Percentiles rank a stretch among this genome's conserved stretches.
phyloP scores from a whole-genome alignment of 1,140 invertebrate genomes.

The Sarcophaga bullata region DNA sequence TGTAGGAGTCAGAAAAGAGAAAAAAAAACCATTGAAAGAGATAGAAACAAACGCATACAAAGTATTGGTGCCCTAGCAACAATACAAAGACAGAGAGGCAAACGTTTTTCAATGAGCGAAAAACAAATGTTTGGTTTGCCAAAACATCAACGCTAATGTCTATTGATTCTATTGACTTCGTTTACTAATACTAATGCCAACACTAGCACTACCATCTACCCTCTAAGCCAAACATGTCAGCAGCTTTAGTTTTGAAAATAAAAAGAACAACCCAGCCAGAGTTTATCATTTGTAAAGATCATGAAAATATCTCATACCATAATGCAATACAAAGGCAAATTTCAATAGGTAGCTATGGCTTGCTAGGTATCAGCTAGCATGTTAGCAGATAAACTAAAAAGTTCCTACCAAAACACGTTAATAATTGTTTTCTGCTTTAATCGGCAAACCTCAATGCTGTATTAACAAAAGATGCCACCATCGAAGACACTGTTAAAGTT shows the following conservation, averaged over 20 bases:
- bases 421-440: constrained; percentile 15
- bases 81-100: no score
- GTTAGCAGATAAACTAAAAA: background rate
- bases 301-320: constrained; percentile 7
- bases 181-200: background rate
- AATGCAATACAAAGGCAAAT: background rate
- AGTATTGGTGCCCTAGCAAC: background rate
- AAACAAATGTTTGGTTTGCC: constrained; percentile 39
- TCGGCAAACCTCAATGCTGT: background rate
- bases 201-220: background rate
- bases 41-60: background rate
- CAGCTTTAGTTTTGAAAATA: background rate
- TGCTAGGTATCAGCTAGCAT: no score
- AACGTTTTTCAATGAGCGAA: background rate
- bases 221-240: background rate
- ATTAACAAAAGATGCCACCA: background rate
- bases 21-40: background rate
- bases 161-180: background rate
- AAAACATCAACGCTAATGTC: constrained; percentile 25
- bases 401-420: background rate
- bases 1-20: background rate
- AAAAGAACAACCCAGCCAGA: background rate
- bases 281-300: constrained; percentile 20
- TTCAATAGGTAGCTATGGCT: no score
- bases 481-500: background rate